Evolutionary conservation across 1,140 invertebrate species (phyloP).

Genomic region (Metopolophium dirhodum): DNA sequence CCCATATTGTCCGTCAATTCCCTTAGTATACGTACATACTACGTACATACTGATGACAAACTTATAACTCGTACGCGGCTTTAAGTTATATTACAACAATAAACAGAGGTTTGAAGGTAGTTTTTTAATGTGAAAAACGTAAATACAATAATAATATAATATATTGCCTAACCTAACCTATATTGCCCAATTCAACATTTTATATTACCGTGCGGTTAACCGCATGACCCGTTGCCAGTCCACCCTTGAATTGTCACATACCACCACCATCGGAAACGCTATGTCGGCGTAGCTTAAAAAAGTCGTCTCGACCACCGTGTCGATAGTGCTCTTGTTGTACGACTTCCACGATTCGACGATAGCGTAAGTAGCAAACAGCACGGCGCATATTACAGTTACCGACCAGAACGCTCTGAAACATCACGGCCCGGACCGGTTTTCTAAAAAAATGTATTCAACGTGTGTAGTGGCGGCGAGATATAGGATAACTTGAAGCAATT

Average conservation of each 20-base stretch:
- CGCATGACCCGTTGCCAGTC: conserved; percentile 59
- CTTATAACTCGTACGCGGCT: too few relatives aligned
- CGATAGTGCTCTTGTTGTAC: conserved; percentile 58
- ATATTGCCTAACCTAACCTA: background rate
- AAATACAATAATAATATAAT: background rate
- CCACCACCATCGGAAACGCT: conserved; percentile 61
- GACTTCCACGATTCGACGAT: conserved; percentile 55
- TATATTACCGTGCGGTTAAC: conserved; percentile 38
- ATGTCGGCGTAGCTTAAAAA: conserved; percentile 60
- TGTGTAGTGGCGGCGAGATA: background rate
- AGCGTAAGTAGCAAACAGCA: conserved; percentile 47
- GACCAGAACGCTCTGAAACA: conserved; percentile 57
- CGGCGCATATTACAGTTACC: conserved; percentile 54
- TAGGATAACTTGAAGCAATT: too few relatives aligned
- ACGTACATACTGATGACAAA: too few relatives aligned
- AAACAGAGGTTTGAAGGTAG: too few relatives aligned
- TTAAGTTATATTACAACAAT: too few relatives aligned
- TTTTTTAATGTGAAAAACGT: too few relatives aligned
- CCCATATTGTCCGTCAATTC: too few relatives aligned
- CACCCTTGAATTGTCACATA: conserved; percentile 61
- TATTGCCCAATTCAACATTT: background rate
- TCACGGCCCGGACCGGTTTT: background rate
- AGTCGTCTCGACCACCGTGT: conserved; percentile 61
- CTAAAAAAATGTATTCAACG: background rate
- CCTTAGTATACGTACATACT: too few relatives aligned